Evolutionary conservation across 2,113 vertebrate genomes (phyloP).

Genomic region (Suricata suricatta): DNA sequence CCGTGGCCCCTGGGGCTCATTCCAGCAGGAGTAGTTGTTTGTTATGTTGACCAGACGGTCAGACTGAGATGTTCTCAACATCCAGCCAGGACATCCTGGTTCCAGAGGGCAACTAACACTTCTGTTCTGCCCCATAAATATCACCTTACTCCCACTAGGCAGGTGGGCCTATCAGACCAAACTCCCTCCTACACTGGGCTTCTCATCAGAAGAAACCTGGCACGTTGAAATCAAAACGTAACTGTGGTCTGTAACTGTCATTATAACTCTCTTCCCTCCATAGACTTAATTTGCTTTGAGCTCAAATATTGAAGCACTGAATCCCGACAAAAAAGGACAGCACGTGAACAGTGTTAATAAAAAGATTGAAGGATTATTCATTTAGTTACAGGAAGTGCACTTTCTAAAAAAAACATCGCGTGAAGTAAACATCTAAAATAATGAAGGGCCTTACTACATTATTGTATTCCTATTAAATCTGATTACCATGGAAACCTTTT

Average conservation of each 20-base stretch:
- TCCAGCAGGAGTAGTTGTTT: background rate
- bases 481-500: background rate
- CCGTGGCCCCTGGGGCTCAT: background rate
- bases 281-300: background rate
- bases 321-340: background rate
- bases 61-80: no score
- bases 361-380: background rate
- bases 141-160: background rate
- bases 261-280: background rate
- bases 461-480: background rate
- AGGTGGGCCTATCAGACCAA: background rate
- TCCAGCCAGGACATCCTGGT: background rate
- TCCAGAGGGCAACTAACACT: background rate
- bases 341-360: background rate
- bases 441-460: background rate
- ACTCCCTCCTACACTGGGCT: background rate
- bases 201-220: background rate
- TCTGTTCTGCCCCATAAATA: background rate
- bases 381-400: background rate
- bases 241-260: background rate
- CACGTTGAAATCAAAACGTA: background rate
- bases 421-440: background rate
- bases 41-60: conserved; percentile 22
- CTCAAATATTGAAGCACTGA: background rate
- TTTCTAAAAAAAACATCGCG: background rate